Base-by-base conservation (phyloP, 2,113 vertebrate genomes). In the Elephas maximus region DNA sequence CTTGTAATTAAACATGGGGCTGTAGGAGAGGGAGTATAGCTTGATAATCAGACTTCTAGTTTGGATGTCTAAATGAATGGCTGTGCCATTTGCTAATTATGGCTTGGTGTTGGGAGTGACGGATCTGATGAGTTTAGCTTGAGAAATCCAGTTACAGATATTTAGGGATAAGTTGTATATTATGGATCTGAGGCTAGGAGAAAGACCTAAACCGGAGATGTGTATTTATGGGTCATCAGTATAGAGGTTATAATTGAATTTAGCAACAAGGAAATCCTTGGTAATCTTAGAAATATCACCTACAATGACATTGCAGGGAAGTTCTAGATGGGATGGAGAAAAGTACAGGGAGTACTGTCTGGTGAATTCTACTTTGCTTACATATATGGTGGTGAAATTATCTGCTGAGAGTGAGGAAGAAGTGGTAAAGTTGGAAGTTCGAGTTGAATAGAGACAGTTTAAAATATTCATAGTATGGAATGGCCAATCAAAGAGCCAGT, bases 231-330 rank as follows among this genome's bases (percentile, higher is more conserved):
- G 91, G 11, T 73, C 63, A 78, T 87, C 30, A 69, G 18, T n/a
- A 87, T 18, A 53, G 6, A 62, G 41, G 48, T 91, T 88, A 81
- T 82, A 77, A 74, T 48, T 93, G 28, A 77, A 69, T 67, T 84
- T 48, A 79, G 15, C 60, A 79, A 63, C 48, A 44, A 78, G 77
- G 71, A 41, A 65, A 91, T 80, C 20, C 4, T 67, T 80, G 78
- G 15, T 94, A 81, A 94, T 91, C 24, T 76, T 53, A 85, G 48
- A 85, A 85, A 90, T 6, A n/a, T 67, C 21, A 80, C n/a, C 45
- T 84, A 74, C 78, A 89, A 80, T 73, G 62, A 88, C 53, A 1
- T 62, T 69, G 30, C 26, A 76, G 33, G 20, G 37, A 67, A 80
- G 63, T 76, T 48, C 79, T 89, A 57, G 20, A 65, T 71, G 20